Evolutionary conservation across 1,140 invertebrate species (phyloP).

Genomic region (Neodiprion lecontei): DNA sequence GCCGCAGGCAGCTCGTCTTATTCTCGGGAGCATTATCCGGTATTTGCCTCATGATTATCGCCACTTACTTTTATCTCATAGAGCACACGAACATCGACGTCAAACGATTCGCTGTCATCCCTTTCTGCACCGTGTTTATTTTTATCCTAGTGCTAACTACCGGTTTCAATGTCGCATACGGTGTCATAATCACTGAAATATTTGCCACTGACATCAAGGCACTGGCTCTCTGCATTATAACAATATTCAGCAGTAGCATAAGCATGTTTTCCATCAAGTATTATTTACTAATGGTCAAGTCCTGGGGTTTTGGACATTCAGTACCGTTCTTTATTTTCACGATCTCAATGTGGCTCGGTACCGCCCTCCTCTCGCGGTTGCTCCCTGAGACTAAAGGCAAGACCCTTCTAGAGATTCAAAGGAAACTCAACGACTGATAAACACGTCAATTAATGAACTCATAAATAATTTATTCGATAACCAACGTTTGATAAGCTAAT

Average conservation of each 20-base stretch:
- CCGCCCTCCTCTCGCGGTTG: constrained; percentile 65
- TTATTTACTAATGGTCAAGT: constrained; percentile 68
- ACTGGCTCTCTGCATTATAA: constrained; percentile 70
- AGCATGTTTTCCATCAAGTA: constrained; percentile 75
- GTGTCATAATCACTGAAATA: constrained; percentile 74
- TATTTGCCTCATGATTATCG: constrained; percentile 60
- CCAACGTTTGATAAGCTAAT: no score
- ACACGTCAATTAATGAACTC: no score
- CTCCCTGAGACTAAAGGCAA: constrained; percentile 83
- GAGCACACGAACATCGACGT: constrained; percentile 38
- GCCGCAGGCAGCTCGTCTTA: constrained; percentile 61
- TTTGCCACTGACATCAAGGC: constrained; percentile 74
- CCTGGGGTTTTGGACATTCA: constrained; percentile 65
- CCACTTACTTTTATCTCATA: constrained; percentile 67
- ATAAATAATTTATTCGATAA: no score
- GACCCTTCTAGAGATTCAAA: constrained; percentile 62
- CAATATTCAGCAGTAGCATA: constrained; percentile 71
- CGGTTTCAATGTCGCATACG: constrained; percentile 72
- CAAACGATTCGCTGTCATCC: constrained; percentile 60
- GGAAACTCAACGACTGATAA: constrained; percentile 26
- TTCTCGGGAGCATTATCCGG: constrained; percentile 37
- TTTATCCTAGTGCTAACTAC: constrained; percentile 73
- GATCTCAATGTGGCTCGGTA: constrained; percentile 55
- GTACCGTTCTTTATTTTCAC: constrained; percentile 77
- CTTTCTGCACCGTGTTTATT: constrained; percentile 66